These are phyloP conservation scores for Myzus persicae DNA, from an alignment of 1,140 invertebrate species.

Conservation along the genomic window DNA sequence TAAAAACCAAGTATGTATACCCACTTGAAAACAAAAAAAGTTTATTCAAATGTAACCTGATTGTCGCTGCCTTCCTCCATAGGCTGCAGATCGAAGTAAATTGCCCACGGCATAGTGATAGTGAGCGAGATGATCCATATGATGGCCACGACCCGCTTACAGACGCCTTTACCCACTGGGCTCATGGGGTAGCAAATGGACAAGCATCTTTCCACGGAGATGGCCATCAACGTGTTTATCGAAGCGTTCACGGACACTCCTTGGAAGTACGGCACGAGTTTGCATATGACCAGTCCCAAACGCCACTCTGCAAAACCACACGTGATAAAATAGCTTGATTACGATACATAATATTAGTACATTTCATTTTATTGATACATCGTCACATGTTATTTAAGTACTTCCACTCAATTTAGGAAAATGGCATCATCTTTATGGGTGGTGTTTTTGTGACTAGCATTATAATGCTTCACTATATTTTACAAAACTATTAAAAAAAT, in stretches of 20 bases:
- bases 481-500: too few species aligned
- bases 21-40: neutral
- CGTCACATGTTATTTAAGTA: neutral
- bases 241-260: slow-evolving; percentile 93
- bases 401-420: neutral
- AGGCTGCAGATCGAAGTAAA: slow-evolving; percentile 66
- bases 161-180: slow-evolving; percentile 48
- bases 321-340: neutral
- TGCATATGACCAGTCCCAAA: slow-evolving; percentile 91
- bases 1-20: too few species aligned
- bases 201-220: slow-evolving; percentile 90
- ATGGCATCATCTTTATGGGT: neutral
- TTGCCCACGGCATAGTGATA: slow-evolving; percentile 70
- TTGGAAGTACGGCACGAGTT: slow-evolving; percentile 92
- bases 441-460: neutral
- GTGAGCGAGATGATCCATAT: slow-evolving; percentile 70
- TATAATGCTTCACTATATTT: neutral
- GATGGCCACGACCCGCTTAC: slow-evolving; percentile 63
- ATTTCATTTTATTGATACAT: neutral
- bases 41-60: slow-evolving; percentile 62
- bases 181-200: slow-evolving; percentile 22
- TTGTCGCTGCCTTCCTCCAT: slow-evolving; percentile 63
- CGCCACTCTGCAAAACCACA: slow-evolving; percentile 79
- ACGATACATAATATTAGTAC: neutral
- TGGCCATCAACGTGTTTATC: slow-evolving; percentile 91